Conservation (phyloP, 2,797 vertebrate species). For the Peromyscus aztecus region DNA sequence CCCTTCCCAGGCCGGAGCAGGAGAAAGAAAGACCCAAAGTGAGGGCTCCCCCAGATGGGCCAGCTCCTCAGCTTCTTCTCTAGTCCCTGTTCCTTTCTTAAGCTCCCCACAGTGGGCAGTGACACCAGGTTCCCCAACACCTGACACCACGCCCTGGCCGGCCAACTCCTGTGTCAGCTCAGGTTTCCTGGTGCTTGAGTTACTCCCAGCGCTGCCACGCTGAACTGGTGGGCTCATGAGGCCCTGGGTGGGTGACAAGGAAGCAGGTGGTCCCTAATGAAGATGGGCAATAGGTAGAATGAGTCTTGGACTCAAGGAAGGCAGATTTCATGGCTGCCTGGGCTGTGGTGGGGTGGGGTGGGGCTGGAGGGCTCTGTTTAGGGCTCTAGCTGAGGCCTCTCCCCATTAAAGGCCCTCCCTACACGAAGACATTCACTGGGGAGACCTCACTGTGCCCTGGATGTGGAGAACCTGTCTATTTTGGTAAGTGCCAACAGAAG, state of each 20-base stretch:
- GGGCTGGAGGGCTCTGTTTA: neutral
- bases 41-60: neutral
- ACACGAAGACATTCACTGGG: constrained; percentile 85
- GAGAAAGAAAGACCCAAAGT: neutral
- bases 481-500: constrained; percentile 87
- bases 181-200: constrained; percentile 80
- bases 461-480: constrained; percentile 92
- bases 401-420: constrained; percentile 68
- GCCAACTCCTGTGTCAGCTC: constrained; percentile 72
- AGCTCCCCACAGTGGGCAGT: constrained; percentile 51
- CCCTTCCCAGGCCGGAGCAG: neutral
- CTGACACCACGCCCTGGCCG: constrained; percentile 79
- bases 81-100: neutral
- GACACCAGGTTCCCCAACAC: constrained; percentile 73
- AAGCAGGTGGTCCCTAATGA: neutral
- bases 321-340: neutral
- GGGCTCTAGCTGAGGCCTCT: constrained; percentile 63
- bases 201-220: constrained; percentile 52
- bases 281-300: neutral
- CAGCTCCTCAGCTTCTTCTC: constrained; percentile 2
- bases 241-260: constrained; percentile 10
- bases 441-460: constrained; percentile 91
- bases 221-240: constrained; percentile 43
- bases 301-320: neutral
- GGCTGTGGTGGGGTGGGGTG: neutral